These are phyloP conservation scores for Potorous gilbertii DNA, from an alignment of 2,797 vertebrate genomes.

Conservation along the genomic window DNA sequence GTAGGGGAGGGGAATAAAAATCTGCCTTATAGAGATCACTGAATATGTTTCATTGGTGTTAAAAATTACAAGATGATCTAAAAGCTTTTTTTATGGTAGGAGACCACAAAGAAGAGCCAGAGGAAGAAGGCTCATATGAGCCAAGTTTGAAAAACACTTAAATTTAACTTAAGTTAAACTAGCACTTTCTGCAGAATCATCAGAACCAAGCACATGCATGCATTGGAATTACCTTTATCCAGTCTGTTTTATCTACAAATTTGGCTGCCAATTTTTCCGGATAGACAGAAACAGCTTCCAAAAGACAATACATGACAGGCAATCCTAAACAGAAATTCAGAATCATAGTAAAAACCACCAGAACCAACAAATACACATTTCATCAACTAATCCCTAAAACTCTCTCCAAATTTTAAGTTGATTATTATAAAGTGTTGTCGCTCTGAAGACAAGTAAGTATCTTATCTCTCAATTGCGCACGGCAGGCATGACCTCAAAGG, in stretches of 20 bases:
- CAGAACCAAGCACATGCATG: neutral
- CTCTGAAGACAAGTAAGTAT: neutral
- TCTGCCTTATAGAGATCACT: neutral
- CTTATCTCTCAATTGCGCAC: neutral
- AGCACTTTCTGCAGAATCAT: slow-evolving; percentile 1
- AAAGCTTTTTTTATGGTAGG: neutral
- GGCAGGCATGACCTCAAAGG: neutral
- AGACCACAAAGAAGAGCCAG: neutral
- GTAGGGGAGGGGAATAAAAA: neutral
- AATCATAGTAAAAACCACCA: slow-evolving; percentile 48
- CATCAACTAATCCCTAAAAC: neutral
- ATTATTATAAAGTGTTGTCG: neutral
- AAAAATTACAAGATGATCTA: slow-evolving; percentile 21
- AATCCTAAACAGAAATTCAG: slow-evolving; percentile 87
- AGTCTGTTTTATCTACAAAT: slow-evolving; percentile 95
- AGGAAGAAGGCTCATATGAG: neutral
- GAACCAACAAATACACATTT: slow-evolving; percentile 22
- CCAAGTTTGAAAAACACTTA: slow-evolving; percentile 20
- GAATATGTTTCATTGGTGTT: neutral
- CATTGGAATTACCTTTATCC: slow-evolving; percentile 93
- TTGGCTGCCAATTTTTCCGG: slow-evolving; percentile 93
- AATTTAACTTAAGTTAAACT: neutral
- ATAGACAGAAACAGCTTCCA: slow-evolving; percentile 96
- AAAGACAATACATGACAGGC: slow-evolving; percentile 97
- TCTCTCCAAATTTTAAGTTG: neutral